phyloP scores from a whole-genome alignment of 2,888 invertebrate genomes.

The Nudaria mundana region DNA sequence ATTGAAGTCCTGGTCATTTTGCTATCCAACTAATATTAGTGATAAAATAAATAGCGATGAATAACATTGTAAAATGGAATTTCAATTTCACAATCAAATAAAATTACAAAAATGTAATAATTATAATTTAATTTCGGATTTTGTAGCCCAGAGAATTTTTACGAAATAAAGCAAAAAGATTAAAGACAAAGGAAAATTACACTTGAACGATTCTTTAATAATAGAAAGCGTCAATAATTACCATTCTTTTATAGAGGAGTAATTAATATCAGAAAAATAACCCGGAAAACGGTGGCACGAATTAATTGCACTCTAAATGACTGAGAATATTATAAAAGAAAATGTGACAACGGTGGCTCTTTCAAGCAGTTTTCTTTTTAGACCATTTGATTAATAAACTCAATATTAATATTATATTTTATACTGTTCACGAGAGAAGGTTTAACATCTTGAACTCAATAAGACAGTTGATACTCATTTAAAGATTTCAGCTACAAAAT shows the following conservation, averaged over 20 bases:
- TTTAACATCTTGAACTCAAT: too few species aligned
- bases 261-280: conserved; percentile 30
- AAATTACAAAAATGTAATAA: conserved; percentile 1
- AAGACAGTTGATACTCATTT: too few species aligned
- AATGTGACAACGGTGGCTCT: conserved; percentile 75
- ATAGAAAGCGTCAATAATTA: conserved; percentile 32
- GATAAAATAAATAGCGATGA: too few species aligned
- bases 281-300: conserved; percentile 30
- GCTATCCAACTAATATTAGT: too few species aligned
- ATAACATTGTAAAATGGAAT: too few species aligned
- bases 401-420: too few species aligned
- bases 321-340: conserved; percentile 59
- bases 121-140: too few species aligned
- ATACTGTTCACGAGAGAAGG: too few species aligned
- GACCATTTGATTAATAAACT: conserved; percentile 74
- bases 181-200: conserved; percentile 25
- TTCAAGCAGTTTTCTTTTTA: conserved; percentile 65
- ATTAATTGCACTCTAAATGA: conserved; percentile 62
- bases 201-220: conserved; percentile 12
- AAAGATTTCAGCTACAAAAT: too few species aligned
- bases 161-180: conserved; percentile 13
- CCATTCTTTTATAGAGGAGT: conserved; percentile 25
- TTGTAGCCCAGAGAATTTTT: conserved; percentile 8
- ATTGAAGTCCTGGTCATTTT: too few species aligned
- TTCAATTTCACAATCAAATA: background rate